Evolutionary conservation across 2,797 vertebrate genomes (phyloP).

Genomic region (Okamejei kenojei): DNA sequence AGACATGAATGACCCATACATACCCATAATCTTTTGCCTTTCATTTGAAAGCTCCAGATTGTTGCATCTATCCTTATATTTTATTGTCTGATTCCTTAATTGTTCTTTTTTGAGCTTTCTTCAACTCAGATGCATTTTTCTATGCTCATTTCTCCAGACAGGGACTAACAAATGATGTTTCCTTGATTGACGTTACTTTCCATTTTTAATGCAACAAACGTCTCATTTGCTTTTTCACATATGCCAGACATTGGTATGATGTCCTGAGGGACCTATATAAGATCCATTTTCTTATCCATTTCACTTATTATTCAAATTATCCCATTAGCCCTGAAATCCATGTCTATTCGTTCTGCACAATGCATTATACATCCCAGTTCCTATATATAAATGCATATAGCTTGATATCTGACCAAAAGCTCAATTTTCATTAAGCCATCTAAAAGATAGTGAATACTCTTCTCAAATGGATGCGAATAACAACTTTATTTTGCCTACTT

Average conservation of each 20-base stretch:
- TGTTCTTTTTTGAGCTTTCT: not conserved
- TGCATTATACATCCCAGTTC: conserved; percentile 6
- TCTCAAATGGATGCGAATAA: not conserved
- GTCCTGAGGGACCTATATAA: not conserved
- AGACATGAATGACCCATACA: no score
- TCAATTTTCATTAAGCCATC: not conserved
- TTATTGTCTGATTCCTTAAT: not conserved
- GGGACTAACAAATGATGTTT: not conserved
- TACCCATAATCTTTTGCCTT: no score
- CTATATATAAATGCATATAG: not conserved
- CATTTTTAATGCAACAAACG: not conserved
- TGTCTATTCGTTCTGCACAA: not conserved
- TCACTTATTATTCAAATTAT: not conserved
- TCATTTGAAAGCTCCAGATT: not conserved
- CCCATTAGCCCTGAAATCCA: conserved; percentile 6
- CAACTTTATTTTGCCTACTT: not conserved
- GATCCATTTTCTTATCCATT: conserved; percentile 8
- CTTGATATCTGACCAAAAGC: not conserved
- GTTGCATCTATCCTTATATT: not conserved
- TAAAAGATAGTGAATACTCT: not conserved
- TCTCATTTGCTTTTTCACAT: conserved; percentile 11
- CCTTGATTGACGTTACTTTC: not conserved
- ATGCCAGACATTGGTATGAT: not conserved
- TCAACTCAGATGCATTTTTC: not conserved
- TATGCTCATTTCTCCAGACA: not conserved